These are phyloP conservation scores for Rhynchonycteris naso DNA, from an alignment of 2,797 vertebrate genomes.

Conservation along the genomic window DNA sequence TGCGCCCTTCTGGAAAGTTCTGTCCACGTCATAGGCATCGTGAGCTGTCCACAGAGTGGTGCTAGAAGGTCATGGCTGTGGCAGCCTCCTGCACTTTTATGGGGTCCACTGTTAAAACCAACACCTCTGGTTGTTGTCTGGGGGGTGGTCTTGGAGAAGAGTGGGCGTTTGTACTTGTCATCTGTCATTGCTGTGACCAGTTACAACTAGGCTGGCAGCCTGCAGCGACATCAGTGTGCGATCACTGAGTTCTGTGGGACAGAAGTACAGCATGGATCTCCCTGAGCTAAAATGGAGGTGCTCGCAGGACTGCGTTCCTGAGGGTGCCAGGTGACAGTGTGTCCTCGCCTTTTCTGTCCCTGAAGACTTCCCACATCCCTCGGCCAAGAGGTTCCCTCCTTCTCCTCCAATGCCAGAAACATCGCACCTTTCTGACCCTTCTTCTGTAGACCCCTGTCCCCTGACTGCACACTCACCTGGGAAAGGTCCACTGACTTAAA, in stretches of 20 bases:
- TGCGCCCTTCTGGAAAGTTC: not conserved
- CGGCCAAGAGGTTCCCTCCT: rapidly evolving
- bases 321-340: not conserved
- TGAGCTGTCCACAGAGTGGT: rapidly evolving
- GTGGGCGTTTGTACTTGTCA: not conserved
- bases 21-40: rapidly evolving
- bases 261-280: rapidly evolving
- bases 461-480: too few species aligned
- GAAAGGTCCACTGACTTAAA: not conserved
- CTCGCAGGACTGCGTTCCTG: rapidly evolving
- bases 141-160: not conserved
- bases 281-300: too few species aligned
- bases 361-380: not conserved
- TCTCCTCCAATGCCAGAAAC: not conserved
- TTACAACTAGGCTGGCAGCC: too few species aligned
- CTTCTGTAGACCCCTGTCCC: not conserved
- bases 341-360: not conserved
- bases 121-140: not conserved
- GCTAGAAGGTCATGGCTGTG: rapidly evolving
- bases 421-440: rapidly evolving
- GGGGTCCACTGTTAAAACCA: too few species aligned
- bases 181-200: not conserved
- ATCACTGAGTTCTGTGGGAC: not conserved
- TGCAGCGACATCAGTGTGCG: not conserved
- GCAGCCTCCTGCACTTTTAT: not conserved